Base-by-base conservation (phyloP, 2,797 vertebrate genomes). In the Falco peregrinus region DNA sequence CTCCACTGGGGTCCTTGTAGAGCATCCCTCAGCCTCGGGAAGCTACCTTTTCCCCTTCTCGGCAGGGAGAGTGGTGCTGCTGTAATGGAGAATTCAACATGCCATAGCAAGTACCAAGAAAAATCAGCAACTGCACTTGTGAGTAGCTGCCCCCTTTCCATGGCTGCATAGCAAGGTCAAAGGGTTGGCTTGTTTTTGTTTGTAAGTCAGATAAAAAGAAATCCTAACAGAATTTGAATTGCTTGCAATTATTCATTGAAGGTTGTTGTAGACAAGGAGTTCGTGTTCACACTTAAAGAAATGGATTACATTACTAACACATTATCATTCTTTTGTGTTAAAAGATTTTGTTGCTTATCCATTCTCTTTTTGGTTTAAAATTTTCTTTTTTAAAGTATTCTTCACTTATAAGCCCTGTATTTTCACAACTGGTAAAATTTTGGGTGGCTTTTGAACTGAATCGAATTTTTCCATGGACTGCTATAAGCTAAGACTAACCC, bases 21-120 rank as follows among this genome's bases (percentile, higher is more conserved):
- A 18, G 45, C 57, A 50, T 5, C 13, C 0, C 24, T 33, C 28
- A 3, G 3, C 31, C 47, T 18, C 0, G 3, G 22, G 61, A 51
- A 41, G 11, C 9, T 47, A n/a, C 13, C 45, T 71, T 20, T 16
- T 39, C 13, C 59, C 33, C 28, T 11, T 18, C 67, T 33, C 37
- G 16, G 54, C 20, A 29, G 50, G 53, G 41, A 29, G 15, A 29
- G 26, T 0, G 12, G 61, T 29, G 45, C 53, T 1, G 5, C 21
- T 41, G 16, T 2, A 22, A 50, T 50, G 0, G 0, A 28, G n/a
- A 33, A 35, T 43, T 63, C 50, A 19, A 15, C 0, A 0, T 0
- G 6, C 13, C 9, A 3, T 22, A 31, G 9, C 16, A 53, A 33
- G 7, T 21, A 37, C 20, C 6, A 3, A 81, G 33, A 6, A 69